Percentiles rank a stretch among this genome's conserved stretches.
phyloP scores from a whole-genome alignment of 2,797 vertebrate genomes.

The Peromyscus nudipes region DNA sequence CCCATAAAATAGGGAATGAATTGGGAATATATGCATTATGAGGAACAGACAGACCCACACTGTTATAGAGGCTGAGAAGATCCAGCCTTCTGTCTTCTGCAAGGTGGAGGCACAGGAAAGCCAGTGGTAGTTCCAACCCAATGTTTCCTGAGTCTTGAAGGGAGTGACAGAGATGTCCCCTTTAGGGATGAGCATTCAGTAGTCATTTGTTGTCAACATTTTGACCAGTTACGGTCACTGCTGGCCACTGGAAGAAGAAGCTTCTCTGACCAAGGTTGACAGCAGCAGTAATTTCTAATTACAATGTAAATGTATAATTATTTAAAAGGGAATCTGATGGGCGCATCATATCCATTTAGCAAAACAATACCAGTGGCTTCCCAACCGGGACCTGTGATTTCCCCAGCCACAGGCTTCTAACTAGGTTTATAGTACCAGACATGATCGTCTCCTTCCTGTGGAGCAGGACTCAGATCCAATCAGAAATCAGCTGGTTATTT shows the following conservation, averaged over 20 bases:
- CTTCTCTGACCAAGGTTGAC: not conserved
- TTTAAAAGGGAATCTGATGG: not conserved
- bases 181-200: not conserved
- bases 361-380: not conserved
- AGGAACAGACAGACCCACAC: not conserved
- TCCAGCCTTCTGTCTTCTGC: not conserved
- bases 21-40: not conserved
- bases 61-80: not conserved
- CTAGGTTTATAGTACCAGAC: not conserved
- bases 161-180: not conserved
- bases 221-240: not conserved
- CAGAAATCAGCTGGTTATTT: too few relatives aligned
- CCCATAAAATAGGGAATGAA: not conserved
- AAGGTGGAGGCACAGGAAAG: not conserved
- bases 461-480: not conserved
- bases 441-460: not conserved
- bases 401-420: not conserved
- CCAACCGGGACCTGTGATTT: not conserved
- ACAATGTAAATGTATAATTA: not conserved
- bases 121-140: not conserved
- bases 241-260: not conserved
- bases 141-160: not conserved
- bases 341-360: not conserved
- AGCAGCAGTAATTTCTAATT: not conserved
- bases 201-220: not conserved